Base-by-base conservation (phyloP, 1,140 invertebrate genomes). In the Solen grandis region DNA sequence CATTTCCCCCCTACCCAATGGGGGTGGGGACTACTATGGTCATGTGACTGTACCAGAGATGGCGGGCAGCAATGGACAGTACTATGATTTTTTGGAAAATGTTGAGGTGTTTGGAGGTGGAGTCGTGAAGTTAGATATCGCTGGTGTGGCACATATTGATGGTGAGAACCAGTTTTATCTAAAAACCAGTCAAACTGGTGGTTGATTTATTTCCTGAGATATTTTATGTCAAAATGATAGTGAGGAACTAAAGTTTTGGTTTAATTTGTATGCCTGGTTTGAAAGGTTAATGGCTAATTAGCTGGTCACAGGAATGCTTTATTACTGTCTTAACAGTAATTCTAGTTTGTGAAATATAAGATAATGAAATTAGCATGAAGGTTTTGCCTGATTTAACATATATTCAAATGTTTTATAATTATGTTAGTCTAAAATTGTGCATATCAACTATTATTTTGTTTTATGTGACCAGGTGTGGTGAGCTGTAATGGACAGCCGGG, bases 391-490 rank as follows among this genome's bases (percentile, higher is more conserved):
- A n/a, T n/a, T n/a, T n/a, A n/a, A n/a, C n/a, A n/a, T n/a, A n/a
- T n/a, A n/a, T n/a, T n/a, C n/a, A n/a, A n/a, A n/a, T n/a, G n/a
- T n/a, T n/a, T n/a, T n/a, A n/a, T n/a, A n/a, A n/a, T n/a, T n/a
- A n/a, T n/a, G n/a, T n/a, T n/a, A n/a, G n/a, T n/a, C n/a, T n/a
- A n/a, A n/a, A n/a, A n/a, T n/a, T n/a, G n/a, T n/a, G n/a, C n/a
- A n/a, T n/a, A n/a, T n/a, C n/a, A n/a, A n/a, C n/a, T n/a, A n/a
- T n/a, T n/a, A n/a, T n/a, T n/a, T n/a, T n/a, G n/a, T n/a, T n/a
- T n/a, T n/a, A n/a, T n/a, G n/a, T n/a, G n/a, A n/a, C 22, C 73
- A 88, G 87, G 87, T 70, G 59, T 75, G 8, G 85, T 89, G 27
- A 80, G 81, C 50, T 75, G 81, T 35, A 81, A 88, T 72, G 88